Base-by-base conservation (phyloP, 2,888 invertebrate genomes). In the Leptothorax acervorum region DNA sequence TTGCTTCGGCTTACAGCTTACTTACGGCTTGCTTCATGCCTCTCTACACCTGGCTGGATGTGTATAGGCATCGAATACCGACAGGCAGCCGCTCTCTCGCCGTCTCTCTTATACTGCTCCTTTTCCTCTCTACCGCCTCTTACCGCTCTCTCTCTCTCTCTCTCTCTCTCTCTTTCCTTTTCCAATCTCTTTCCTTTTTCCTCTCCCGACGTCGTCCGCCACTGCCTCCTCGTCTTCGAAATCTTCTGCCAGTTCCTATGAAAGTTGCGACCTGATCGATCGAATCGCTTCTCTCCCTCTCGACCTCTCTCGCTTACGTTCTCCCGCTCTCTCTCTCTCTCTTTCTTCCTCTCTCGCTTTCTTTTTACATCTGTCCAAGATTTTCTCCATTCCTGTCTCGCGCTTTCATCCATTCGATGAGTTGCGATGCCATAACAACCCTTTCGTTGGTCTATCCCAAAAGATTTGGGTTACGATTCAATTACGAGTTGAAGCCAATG, bases 21-120 rank as follows among this genome's bases (percentile, higher is more conserved):
- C 92, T 92, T 90, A 92, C 88, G 90, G 90, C 90, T 92, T 92
- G 90, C 92, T 91, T 92, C 91, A 90, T 92, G 92, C 92, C 92
- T 93, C 92, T 91, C 92, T 92, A 92, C 91, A 91, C 92, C 92
- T 90, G 90, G 89, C 78, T 89, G 91, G 85, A 91, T 91, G 90
- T 91, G 89, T 91, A 91, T 89, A 89, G 89, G 88, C 90, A 91
- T 91, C 91, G 90, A 89, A 91, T 89, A 91, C 91, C 87, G 86
- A 86, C 90, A 88, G 89, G 86, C 90, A 86, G 83, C 66, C 23
- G 28, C 68, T 75, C 78, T 28, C 78, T 48, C 42, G 6, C 66
- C 63, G 55, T 75, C 70, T 57, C 66, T 81, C 60, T 55, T 57
- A n/a, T 28, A 31, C 78, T 65, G 39, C 82, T 63, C 51, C 76